Conservation (phyloP, 2,113 vertebrate genomes). For the Axis porcinus region DNA sequence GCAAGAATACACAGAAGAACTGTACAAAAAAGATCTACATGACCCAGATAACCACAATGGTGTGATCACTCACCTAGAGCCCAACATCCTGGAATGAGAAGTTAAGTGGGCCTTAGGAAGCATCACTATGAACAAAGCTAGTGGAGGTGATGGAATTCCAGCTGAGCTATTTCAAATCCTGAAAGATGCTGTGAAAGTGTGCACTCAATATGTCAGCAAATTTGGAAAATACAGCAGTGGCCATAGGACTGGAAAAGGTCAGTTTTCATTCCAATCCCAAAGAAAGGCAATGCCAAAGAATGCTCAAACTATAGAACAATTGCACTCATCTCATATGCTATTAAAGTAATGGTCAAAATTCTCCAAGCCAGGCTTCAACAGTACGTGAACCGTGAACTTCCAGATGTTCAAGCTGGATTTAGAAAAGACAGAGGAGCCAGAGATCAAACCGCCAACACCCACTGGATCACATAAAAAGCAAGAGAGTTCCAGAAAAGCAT, state of each 20-base stretch:
- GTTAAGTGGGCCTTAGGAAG: neutral
- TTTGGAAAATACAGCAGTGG: neutral
- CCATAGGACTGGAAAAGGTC: neutral
- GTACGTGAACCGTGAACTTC: rapidly evolving
- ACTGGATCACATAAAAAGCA: neutral
- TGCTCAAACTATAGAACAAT: rapidly evolving
- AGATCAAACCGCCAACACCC: neutral
- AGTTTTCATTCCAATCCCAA: neutral
- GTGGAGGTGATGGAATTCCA: neutral
- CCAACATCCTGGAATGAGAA: neutral
- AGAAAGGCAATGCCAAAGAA: neutral
- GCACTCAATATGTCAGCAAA: neutral
- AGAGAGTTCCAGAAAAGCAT: neutral
- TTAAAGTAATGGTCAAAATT: neutral
- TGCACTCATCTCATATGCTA: neutral
- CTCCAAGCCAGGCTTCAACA: neutral
- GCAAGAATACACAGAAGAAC: neutral
- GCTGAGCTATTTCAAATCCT: neutral
- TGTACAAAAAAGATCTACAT: neutral
- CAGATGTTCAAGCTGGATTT: neutral
- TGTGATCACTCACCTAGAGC: neutral
- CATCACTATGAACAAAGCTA: neutral
- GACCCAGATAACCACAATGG: neutral
- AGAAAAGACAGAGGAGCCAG: neutral
- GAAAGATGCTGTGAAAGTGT: rapidly evolving